Evolutionary conservation across 2,888 invertebrate genomes (phyloP).

Genomic region (Apodemia hepburni): DNA sequence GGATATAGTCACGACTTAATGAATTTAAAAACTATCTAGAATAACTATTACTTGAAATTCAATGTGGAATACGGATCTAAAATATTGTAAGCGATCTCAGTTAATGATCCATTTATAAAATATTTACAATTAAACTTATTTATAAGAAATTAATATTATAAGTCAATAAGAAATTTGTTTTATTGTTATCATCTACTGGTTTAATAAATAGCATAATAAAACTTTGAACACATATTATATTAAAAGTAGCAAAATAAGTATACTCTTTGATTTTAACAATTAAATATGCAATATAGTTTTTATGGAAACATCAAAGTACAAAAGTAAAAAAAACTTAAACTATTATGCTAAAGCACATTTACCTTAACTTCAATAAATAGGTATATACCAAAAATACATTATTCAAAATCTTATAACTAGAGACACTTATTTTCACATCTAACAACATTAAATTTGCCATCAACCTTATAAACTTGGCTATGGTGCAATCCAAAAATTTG

Average conservation of each 20-base stretch:
- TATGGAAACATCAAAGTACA: neutral
- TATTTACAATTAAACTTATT: too few species aligned
- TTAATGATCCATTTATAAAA: too few species aligned
- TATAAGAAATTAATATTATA: neutral
- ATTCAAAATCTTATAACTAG: neutral
- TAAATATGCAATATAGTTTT: neutral
- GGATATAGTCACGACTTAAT: too few species aligned
- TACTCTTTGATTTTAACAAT: too few species aligned
- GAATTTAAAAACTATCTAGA: too few species aligned
- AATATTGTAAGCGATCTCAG: too few species aligned
- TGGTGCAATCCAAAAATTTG: too few species aligned
- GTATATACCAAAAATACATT: neutral
- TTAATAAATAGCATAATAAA: neutral
- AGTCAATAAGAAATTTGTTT: neutral
- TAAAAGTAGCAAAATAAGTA: neutral
- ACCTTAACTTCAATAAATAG: neutral
- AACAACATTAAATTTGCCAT: too few species aligned
- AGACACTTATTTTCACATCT: neutral
- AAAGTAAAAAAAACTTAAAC: neutral
- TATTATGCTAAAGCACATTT: neutral
- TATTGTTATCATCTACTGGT: neutral
- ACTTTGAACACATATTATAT: neutral
- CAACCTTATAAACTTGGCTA: too few species aligned
- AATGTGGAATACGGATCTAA: too few species aligned
- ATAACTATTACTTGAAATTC: too few species aligned